Base-by-base conservation (phyloP, 2,797 vertebrate genomes). In the Mycteria americana region DNA sequence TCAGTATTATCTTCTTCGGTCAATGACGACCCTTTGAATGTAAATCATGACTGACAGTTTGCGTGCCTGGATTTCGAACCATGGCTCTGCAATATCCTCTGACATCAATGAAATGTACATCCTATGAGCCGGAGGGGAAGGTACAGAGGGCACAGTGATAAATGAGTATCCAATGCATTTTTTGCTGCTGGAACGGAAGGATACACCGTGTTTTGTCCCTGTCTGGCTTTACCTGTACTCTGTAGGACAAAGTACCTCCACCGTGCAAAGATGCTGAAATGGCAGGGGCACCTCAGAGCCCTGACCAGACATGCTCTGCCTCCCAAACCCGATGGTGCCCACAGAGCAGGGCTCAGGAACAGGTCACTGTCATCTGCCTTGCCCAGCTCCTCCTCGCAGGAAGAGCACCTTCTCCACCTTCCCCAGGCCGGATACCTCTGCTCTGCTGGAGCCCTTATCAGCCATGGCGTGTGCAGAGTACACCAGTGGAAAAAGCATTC, bases 391-490 rank as follows among this genome's bases (percentile, higher is more conserved):
- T 57, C 5, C 39, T 73, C 56, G n/a, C 17, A 64, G 15, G 6
- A 5, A 77, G 9, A 59, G 9, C 23, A n/a, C 39, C 25, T 43
- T 74, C 12, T 6, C 8, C 31, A 19, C 21, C 12, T 68, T 86
- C 12, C 17, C 11, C 15, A 23, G 13, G 9, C 48, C 73, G 8
- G 15, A 25, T 21, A 35, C 7, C 10, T 67, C 30, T 30, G 15
- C 24, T 28, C 12, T 59, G 5, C 18, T 12, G 23, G 10, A 63
- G 13, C 6, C 4, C 30, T 54, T 54, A 45, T 11, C 21, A 78
- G 11, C 16, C 9, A 7, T 3, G 2, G 6, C 1, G 1, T 18
- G 7, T 35, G 25, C 21, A 17, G 28, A 46, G 24, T 18, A 54
- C 27, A 33, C 3, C 28, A 24, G 39, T 13, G 14, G 27, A 13